A percentile compares a stretch with the other conserved stretches of the same genome.
These are phyloP conservation scores for Anarsia innoxiella DNA, from an alignment of 2,888 invertebrate genomes.

Conservation along the genomic window DNA sequence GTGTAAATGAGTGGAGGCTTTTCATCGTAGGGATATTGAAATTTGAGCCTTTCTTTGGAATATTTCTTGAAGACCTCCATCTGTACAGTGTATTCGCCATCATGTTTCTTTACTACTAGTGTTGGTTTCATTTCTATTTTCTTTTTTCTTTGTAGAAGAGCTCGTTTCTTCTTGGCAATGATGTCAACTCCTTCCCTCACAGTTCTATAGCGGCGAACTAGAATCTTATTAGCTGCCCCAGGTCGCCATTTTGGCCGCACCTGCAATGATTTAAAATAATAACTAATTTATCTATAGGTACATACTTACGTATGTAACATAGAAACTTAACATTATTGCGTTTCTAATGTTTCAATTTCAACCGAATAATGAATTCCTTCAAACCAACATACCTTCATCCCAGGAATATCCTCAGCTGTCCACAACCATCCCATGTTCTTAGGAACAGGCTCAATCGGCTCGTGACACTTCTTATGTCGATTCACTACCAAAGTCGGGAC, in stretches of 20 bases:
- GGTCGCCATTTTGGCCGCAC: constrained; percentile 61
- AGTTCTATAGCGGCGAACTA: constrained; percentile 52
- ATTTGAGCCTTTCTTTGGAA: constrained; percentile 54
- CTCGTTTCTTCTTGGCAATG: constrained; percentile 59
- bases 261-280: constrained; percentile 27
- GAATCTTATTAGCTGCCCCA: constrained; percentile 54
- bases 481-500: too few relatives aligned
- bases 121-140: constrained; percentile 61
- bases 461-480: too few relatives aligned
- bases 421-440: constrained; percentile 67
- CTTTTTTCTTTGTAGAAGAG: constrained; percentile 52
- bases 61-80: constrained; percentile 68
- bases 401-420: constrained; percentile 61
- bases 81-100: constrained; percentile 60
- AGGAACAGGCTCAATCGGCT: too few relatives aligned
- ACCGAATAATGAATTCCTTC: too few relatives aligned
- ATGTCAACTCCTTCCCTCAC: constrained; percentile 49
- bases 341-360: too few relatives aligned
- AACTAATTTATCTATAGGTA: too few relatives aligned
- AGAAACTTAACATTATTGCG: too few relatives aligned
- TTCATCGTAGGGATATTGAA: constrained; percentile 65
- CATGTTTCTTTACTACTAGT: constrained; percentile 47
- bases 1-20: constrained; percentile 55
- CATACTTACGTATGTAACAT: too few relatives aligned
- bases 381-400: constrained; percentile 44